Base-by-base conservation (phyloP, 2,797 vertebrate genomes). In the Emys orbicularis region DNA sequence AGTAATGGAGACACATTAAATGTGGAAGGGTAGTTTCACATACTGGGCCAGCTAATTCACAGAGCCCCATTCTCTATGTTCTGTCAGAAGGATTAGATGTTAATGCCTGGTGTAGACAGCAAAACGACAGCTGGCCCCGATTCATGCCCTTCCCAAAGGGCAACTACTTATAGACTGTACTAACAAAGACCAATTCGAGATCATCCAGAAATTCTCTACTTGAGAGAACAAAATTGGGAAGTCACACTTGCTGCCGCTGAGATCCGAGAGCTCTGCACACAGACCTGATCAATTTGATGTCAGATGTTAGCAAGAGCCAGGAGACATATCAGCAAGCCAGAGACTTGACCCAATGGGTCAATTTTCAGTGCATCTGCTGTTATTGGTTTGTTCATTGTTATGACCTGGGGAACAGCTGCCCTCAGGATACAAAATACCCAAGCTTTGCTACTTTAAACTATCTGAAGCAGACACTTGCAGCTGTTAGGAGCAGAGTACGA, bases 401-500 rank as follows among this genome's bases (percentile, higher is more conserved):
- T 89, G 86, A 86, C 92, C 82, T 85, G 53, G 57, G 59, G 87
- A 94, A 81, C 97, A 97, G 95, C 97, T 97, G 97, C 72, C 81
- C 53, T 96, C 68, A 74, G 54, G 84, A 65, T 47, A 83, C 49
- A 90, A 96, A 3, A 49, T 95, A 80, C 18, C 10, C 41, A 88
- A 85, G 90, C 41, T 90, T 82, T 77, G 91, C 29, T 89, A 94
- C 88, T 95, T 94, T 90, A 83, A 94, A 96, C 59, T 95, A 89
- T 91, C 65, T 65, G 79, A 92, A 90, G 88, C 37, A 88, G 77
- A 80, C 89, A 74, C 19, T 86, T 81, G 86, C 97, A 97, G 96
- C 96, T 97, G 97, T 95, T 95, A 82, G 49, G 91, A 92, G 96
- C 92, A 97, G 93, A 89, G 91, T 89, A 95, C 59, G 87, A 92